phyloP scores from a whole-genome alignment of 2,888 invertebrate species.

The Trachelus stipa region DNA sequence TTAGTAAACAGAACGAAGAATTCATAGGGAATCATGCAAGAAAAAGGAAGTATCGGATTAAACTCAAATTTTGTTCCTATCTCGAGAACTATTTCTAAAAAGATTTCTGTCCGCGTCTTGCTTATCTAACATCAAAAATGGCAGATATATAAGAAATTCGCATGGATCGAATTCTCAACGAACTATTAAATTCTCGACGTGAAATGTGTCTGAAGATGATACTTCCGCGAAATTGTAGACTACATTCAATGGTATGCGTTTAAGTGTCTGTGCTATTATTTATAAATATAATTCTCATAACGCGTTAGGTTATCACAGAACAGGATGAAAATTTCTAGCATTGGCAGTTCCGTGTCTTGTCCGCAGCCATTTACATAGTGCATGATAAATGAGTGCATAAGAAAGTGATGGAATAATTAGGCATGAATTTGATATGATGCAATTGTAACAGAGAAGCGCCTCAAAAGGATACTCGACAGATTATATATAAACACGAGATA shows the following conservation, averaged over 20 bases:
- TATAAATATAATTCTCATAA: slow-evolving; percentile 8
- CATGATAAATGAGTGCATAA: not conserved
- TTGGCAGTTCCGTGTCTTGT: not conserved
- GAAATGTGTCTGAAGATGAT: not conserved
- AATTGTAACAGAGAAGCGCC: not conserved
- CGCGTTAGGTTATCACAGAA: not conserved
- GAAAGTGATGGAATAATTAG: not conserved
- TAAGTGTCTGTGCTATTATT: slow-evolving; percentile 23
- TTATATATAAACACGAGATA: not conserved
- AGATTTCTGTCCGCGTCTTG: not conserved
- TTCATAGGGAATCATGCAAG: slow-evolving; percentile 11
- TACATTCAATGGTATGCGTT: slow-evolving; percentile 15
- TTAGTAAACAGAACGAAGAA: not conserved
- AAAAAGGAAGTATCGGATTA: not conserved
- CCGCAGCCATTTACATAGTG: not conserved
- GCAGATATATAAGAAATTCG: not conserved
- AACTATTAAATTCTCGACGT: not conserved
- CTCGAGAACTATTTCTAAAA: slow-evolving; percentile 6
- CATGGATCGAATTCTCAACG: not conserved
- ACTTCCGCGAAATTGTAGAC: slow-evolving; percentile 11
- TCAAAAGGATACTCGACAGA: not conserved
- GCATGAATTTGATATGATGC: not conserved
- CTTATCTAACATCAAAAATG: not conserved
- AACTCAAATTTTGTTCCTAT: slow-evolving; percentile 25
- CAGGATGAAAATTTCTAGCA: not conserved